Percentiles rank a stretch among this genome's conserved stretches.
Conservation (phyloP, 35 echinoderm and acorn worm species). For the Apostichopus parvimensis region DNA sequence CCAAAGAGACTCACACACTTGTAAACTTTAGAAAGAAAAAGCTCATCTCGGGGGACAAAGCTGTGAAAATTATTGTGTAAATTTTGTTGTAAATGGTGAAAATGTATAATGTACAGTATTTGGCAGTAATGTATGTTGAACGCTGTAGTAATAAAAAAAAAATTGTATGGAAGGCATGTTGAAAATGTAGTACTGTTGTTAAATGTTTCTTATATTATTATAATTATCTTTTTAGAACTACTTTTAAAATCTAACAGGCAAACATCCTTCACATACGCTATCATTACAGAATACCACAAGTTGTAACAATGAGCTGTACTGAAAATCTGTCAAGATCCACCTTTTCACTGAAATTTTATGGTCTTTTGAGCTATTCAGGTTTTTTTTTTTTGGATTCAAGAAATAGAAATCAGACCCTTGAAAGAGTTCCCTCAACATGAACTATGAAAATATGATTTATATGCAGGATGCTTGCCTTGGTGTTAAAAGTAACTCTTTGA, state of each 20-base stretch:
- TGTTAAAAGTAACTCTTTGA: background rate
- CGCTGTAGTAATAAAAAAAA: background rate
- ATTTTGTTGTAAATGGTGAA: constrained; percentile 17
- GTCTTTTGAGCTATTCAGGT: no score
- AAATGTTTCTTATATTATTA: constrained; percentile 10
- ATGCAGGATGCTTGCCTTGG: background rate
- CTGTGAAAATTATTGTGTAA: background rate
- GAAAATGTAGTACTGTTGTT: constrained; percentile 36
- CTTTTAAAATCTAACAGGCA: background rate
- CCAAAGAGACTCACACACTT: constrained; percentile 3
- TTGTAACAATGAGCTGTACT: no score
- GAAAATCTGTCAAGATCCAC: no score
- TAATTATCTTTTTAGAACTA: background rate
- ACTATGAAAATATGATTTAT: no score
- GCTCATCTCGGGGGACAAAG: background rate
- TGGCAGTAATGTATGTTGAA: constrained; percentile 36
- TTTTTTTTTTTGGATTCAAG: no score
- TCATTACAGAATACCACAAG: no score
- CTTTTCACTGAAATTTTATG: no score
- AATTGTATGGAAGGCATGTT: constrained; percentile 41
- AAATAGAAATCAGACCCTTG: no score
- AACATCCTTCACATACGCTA: no score
- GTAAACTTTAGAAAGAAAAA: background rate
- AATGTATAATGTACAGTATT: constrained; percentile 42
- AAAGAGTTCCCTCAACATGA: no score